Evolutionary conservation across 1,140 invertebrate species (phyloP), one percentile per base, ranked within the genome.

Genomic region (Vanessa tameamea): DNA sequence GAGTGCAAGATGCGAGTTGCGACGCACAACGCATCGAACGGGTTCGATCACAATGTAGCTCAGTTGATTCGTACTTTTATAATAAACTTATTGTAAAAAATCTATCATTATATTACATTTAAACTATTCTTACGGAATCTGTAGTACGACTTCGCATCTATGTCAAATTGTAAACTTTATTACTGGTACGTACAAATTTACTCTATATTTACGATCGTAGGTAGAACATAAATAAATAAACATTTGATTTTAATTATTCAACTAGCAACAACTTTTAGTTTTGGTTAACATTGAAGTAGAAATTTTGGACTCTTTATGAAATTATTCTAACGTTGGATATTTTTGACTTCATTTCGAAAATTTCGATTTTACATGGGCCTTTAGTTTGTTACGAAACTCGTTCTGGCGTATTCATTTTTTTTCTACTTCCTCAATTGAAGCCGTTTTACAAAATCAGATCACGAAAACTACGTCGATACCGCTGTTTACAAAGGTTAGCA

Each of bases 21-120:
- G 31, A 75, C 31, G 64, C 69, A 69, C 43, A 57, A 31, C 61
- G 75, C 73, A 64, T 64, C 76, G 74, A 85, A 86, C 81, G 79
- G 81, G 75, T 81, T 90, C 83, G 78, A 90, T 90, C 89, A 90
- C 89, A 89, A 89, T 91, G 86, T 82, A 91, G 88, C 88, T 91
- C 87, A 89, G 89, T 89, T 91, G 88, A 90, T 89, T 89, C 83
- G 73, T 85, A 83, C 75, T 77, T 85, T 84, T 80, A 79, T 82
- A 75, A 78, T 79, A 83, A 90, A 92, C 87, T 89, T 89, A 90
- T 80, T 88, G 83, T 92, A 91, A 88, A 88, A 90, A 91, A 90
- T 90, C 89, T 91, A 90, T 85, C 75, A 80, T 85, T 89, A 92
- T 83, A 77, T 85, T 88, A 91, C 79, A 83, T 87, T 90, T 84